phyloP scores from a whole-genome alignment of 2,888 invertebrate genomes.

The Halictus ligatus region DNA sequence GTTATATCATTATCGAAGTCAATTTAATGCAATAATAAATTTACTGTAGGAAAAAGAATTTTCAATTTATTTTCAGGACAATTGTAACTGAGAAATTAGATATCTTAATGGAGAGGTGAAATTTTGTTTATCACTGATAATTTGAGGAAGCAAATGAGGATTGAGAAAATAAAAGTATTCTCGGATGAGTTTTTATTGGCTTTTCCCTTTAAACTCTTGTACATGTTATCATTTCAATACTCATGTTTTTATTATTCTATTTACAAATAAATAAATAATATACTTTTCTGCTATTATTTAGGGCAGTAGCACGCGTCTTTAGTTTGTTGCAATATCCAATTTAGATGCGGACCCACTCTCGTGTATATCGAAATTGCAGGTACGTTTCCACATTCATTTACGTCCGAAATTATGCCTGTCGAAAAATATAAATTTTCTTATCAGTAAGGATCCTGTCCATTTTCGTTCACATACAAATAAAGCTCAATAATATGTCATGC shows the following conservation, averaged over 20 bases:
- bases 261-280: slow-evolving; percentile 7
- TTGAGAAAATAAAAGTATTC: not conserved
- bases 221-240: not conserved
- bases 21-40: no score
- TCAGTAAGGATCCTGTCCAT: not conserved
- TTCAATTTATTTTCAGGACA: no score
- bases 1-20: no score
- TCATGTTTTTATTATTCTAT: not conserved
- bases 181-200: not conserved
- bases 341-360: slow-evolving; percentile 85
- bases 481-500: not conserved
- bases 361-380: slow-evolving; percentile 85
- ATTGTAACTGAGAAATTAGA: no score
- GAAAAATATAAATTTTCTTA: not conserved
- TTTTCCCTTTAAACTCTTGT: not conserved
- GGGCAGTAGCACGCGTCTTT: slow-evolving; percentile 86
- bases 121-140: not conserved
- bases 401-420: slow-evolving; percentile 85
- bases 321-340: slow-evolving; percentile 87
- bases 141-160: not conserved
- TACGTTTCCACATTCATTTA: slow-evolving; percentile 84
- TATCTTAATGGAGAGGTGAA: no score
- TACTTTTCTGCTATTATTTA: slow-evolving; percentile 66
- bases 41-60: no score
- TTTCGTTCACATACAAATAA: not conserved